A percentile compares a stretch with the other conserved stretches of the same genome.
phyloP scores from a whole-genome alignment of 1,140 invertebrate species.

The Fopius arisanus region DNA sequence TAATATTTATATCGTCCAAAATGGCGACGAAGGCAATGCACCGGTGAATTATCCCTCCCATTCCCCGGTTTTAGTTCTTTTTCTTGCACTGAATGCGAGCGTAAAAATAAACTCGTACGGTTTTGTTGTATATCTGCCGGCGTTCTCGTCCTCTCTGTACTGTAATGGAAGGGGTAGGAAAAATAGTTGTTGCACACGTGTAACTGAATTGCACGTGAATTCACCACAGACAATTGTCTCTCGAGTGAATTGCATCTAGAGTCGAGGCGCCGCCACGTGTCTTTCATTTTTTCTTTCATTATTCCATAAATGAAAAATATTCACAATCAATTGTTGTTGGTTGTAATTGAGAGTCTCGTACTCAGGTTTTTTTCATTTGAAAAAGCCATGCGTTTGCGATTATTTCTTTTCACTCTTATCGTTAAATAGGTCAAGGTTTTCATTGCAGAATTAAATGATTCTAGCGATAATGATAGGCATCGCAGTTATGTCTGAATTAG shows the following conservation, averaged over 20 bases:
- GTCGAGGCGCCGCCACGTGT: not conserved
- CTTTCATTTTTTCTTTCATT: not conserved
- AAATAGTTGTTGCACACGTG: not conserved
- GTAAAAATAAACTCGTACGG: not conserved
- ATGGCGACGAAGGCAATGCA: too few relatives aligned
- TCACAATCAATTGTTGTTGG: too few relatives aligned
- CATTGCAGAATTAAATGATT: not conserved
- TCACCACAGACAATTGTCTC: not conserved
- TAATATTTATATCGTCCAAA: too few relatives aligned
- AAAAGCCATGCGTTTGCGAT: not conserved
- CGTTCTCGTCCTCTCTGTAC: not conserved
- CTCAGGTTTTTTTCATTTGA: not conserved
- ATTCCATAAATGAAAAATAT: not conserved
- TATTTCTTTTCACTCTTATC: not conserved
- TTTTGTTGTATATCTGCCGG: not conserved
- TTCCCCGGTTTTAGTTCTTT: not conserved
- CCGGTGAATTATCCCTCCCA: not conserved
- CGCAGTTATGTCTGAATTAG: not conserved
- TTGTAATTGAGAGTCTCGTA: too few relatives aligned
- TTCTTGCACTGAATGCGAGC: not conserved
- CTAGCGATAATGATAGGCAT: not conserved
- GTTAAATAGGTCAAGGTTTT: not conserved
- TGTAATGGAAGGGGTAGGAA: not conserved
- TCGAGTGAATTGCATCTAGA: not conserved
- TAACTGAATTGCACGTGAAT: constrained; percentile 1